phyloP scores from a whole-genome alignment of 1,140 invertebrate genomes.

The Drosophila serrata region DNA sequence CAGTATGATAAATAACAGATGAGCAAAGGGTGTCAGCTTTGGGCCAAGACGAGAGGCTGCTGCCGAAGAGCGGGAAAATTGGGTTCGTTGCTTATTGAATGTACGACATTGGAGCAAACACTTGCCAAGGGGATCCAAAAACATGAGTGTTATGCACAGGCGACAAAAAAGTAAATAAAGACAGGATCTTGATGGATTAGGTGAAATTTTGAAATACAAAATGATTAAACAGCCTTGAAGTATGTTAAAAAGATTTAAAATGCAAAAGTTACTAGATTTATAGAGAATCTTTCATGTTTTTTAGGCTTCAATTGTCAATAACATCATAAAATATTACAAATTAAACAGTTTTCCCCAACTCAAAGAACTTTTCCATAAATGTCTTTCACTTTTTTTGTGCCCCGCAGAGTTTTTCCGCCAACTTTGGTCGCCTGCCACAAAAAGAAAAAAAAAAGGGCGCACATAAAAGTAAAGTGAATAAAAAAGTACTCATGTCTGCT shows the following conservation, averaged over 20 bases:
- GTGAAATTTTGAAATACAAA: background rate
- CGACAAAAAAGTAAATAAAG: constrained; percentile 30
- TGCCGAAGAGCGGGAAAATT: constrained; percentile 30
- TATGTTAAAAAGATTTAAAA: background rate
- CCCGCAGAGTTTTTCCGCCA: background rate
- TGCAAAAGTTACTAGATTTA: background rate
- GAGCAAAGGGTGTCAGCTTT: constrained; percentile 71
- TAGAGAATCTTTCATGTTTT: background rate
- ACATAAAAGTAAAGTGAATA: constrained; percentile 21
- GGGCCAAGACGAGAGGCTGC: constrained; percentile 9
- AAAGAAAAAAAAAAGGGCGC: constrained; percentile 10
- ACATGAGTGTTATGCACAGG: constrained; percentile 22
- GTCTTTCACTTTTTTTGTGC: background rate
- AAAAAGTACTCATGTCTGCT: constrained; percentile 36
- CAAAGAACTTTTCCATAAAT: background rate
- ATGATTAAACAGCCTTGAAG: background rate
- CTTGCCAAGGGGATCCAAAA: constrained; percentile 18
- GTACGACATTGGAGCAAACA: constrained; percentile 64
- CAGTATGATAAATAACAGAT: constrained; percentile 80
- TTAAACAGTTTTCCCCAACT: background rate
- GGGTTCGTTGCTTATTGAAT: constrained; percentile 68
- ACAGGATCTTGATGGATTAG: no score
- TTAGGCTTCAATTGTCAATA: no score
- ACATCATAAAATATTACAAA: background rate
- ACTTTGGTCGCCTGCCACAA: constrained; percentile 43